Base-by-base conservation (phyloP, 2,888 invertebrate genomes). In the Drosophila nigricruria region DNA sequence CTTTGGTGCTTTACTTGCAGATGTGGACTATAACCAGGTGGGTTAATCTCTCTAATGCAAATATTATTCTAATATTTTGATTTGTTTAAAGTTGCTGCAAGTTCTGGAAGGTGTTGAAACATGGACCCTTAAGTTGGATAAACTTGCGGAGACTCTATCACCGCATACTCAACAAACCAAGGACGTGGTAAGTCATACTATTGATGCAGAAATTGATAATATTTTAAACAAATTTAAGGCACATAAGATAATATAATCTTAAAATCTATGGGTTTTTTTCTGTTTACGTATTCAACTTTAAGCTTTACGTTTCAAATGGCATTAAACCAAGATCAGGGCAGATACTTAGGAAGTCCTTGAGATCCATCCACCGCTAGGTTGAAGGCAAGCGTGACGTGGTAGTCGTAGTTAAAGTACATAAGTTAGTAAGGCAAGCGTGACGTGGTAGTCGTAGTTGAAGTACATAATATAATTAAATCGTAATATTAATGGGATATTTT, bases 1-100 rank as follows among this genome's bases (percentile, higher is more conserved):
- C 93, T 98, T 98, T 94, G 95, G 95, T 43, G 94, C 95, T 90
- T 96, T 97, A 78, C 96, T 97, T 92, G 95, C 94, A 81, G 96
- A 96, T 72, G 93, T 97, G 62, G 97, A 96, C 92, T 96, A 95
- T 91, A 93, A 94, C 79, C 95, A 95, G 94, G 96, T 96, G 91
- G 90, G 89, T 87, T 0, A n/a, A 32, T 4, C 10, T 6, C n/a
- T 32, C 1, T n/a, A 5, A 2, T 23, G 3, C 6, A 14, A 30
- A 32, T 23, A 20, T 20, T 10, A 6, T n/a, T 12, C 3, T 18
- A 27, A 59, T 52, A 3, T 1, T 8, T 3, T 10, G 10, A 27
- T 18, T 12, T 14, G 2, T 3, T 8, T 43, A 18, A 45, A 92
- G 91, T 75, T 92, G 63, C 82, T 71, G 70, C 93, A 93, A 61